phyloP scores from a whole-genome alignment of 2,113 vertebrate species.

The Pristiophorus japonicus region DNA sequence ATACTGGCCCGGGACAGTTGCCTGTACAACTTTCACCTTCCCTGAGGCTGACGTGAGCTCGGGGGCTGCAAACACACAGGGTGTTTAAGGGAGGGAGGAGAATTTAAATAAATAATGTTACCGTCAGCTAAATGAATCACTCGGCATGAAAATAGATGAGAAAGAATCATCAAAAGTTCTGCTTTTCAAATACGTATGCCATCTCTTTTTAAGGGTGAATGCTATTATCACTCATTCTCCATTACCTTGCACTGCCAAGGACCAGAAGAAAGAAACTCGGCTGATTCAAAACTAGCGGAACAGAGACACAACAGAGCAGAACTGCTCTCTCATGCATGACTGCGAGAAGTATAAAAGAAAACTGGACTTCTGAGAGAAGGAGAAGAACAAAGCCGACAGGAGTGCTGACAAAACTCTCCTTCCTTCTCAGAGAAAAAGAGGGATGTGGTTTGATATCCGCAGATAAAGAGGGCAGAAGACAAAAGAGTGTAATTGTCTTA shows the following conservation, averaged over 20 bases:
- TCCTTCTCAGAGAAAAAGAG: constrained; percentile 67
- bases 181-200: constrained; percentile 66
- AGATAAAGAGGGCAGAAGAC: constrained; percentile 43
- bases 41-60: neutral
- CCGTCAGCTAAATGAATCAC: neutral
- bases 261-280: constrained; percentile 95
- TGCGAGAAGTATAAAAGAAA: constrained; percentile 94
- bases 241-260: constrained; percentile 92
- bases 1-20: neutral
- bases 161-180: constrained; percentile 25
- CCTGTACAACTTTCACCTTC: neutral
- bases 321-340: constrained; percentile 98
- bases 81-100: neutral
- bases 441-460: constrained; percentile 37
- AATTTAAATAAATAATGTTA: neutral
- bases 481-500: constrained; percentile 28
- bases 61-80: neutral
- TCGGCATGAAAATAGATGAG: constrained; percentile 4
- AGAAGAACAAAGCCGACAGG: constrained; percentile 90
- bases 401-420: constrained; percentile 90
- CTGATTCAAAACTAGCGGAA: constrained; percentile 94
- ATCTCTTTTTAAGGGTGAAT: constrained; percentile 73
- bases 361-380: constrained; percentile 91
- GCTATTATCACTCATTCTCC: constrained; percentile 80
- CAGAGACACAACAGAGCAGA: constrained; percentile 97